Conservation (phyloP, 2,888 invertebrate genomes). For the Quadroppia sp. region DNA sequence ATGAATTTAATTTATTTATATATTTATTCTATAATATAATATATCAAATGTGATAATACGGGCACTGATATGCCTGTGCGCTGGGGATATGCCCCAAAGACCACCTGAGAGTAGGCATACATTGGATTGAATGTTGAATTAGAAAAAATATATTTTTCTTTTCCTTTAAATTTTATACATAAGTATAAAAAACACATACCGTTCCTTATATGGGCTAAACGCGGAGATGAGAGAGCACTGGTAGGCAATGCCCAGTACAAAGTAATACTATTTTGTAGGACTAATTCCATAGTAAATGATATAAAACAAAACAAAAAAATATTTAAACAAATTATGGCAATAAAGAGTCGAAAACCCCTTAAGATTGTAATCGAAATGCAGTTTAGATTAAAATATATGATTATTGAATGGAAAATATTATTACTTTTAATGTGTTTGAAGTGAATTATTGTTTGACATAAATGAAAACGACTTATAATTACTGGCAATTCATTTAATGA, state of each 20-base stretch:
- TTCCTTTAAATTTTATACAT: background rate
- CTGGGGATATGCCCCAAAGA: background rate
- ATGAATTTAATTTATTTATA: background rate
- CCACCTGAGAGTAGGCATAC: background rate
- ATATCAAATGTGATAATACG: background rate
- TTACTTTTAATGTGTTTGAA: no score
- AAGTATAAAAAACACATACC: background rate
- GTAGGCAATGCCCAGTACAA: no score
- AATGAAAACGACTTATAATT: background rate
- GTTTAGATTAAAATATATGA: no score
- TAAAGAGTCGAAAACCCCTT: background rate
- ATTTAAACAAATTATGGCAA: background rate
- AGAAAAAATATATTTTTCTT: background rate
- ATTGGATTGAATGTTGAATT: background rate
- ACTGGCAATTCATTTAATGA: constrained; percentile 3
- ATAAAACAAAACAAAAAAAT: no score
- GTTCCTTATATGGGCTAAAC: constrained; percentile 1
- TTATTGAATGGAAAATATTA: no score
- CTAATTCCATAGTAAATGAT: no score
- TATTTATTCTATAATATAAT: no score
- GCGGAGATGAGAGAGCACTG: background rate
- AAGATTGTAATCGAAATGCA: background rate
- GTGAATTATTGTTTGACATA: background rate
- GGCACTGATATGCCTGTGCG: background rate
- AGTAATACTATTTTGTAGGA: no score